Evolutionary conservation across 2,113 vertebrate species (phyloP).

Genomic region (Cavia porcellus): DNA sequence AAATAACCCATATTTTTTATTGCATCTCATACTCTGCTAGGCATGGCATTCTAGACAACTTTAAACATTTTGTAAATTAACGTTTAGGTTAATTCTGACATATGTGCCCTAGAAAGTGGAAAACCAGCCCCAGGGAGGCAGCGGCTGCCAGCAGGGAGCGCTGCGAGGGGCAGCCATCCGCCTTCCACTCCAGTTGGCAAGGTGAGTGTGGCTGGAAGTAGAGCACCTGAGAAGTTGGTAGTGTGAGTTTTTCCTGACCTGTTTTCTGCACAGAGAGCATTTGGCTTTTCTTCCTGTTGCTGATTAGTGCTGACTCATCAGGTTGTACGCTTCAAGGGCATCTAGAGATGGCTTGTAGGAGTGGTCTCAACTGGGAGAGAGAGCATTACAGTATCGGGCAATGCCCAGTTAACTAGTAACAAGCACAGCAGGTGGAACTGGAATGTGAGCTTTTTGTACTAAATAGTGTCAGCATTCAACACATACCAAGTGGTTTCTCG

Average conservation of each 20-base stretch:
- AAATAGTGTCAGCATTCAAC: conserved; percentile 75
- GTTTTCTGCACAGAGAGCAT: conserved; percentile 72
- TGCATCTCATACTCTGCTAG: not conserved
- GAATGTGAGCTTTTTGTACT: conserved; percentile 81
- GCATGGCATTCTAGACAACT: conserved; percentile 63
- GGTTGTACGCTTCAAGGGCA: conserved; percentile 83
- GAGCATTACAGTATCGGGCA: conserved; percentile 84
- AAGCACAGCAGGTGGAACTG: conserved; percentile 83
- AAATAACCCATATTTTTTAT: not conserved
- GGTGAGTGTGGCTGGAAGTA: conserved; percentile 49
- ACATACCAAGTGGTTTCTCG: conserved; percentile 79
- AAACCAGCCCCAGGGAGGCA: conserved; percentile 67
- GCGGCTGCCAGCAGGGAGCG: conserved; percentile 43
- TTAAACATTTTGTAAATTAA: conserved; percentile 63
- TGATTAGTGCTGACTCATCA: conserved; percentile 83
- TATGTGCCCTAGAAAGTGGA: not conserved
- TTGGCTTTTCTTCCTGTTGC: conserved; percentile 82
- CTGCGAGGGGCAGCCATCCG: conserved; percentile 64
- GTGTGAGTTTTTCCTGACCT: conserved; percentile 78
- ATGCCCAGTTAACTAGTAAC: conserved; percentile 86
- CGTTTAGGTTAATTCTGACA: conserved; percentile 66
- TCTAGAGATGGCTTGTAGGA: conserved; percentile 78
- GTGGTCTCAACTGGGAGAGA: conserved; percentile 82
- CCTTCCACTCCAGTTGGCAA: conserved; percentile 71
- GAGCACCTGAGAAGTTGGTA: conserved; percentile 64